These are phyloP conservation scores for Phaethon lepturus DNA, from an alignment of 2,113 vertebrate species.

Conservation along the genomic window DNA sequence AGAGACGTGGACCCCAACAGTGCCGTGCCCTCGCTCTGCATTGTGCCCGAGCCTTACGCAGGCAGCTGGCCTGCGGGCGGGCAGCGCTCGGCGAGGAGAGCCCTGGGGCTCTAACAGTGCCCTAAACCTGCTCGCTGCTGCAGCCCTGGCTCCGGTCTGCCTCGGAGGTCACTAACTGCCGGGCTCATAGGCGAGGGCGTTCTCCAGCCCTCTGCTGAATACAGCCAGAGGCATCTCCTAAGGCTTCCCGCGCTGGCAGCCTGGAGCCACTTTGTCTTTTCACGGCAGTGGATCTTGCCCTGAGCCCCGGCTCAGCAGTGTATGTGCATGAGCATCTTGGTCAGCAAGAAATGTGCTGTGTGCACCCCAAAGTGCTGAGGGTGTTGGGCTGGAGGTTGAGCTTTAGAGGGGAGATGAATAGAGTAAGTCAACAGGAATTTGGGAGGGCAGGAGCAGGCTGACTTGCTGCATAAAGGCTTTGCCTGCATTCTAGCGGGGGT, in stretches of 20 bases:
- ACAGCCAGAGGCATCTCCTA: not conserved
- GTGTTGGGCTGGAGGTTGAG: not conserved
- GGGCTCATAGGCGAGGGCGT: fast-evolving
- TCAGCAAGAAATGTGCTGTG: not conserved
- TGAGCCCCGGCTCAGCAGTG: not conserved
- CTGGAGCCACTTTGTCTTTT: not conserved
- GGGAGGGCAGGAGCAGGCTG: not conserved
- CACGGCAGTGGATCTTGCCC: fast-evolving
- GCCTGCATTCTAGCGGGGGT: not conserved
- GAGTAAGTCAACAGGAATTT: not conserved
- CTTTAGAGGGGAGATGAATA: not conserved
- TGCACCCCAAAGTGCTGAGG: not conserved
- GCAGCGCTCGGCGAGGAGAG: not conserved
- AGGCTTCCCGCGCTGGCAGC: not conserved
- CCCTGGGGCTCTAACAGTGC: not conserved
- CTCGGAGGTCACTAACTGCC: not conserved
- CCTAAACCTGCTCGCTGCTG: not conserved
- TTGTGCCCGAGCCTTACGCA: fast-evolving
- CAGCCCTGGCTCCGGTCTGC: not conserved
- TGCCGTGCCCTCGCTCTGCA: not conserved
- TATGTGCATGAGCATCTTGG: fast-evolving
- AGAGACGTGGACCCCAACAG: not conserved
- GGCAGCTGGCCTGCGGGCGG: not conserved
- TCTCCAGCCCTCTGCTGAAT: not conserved
- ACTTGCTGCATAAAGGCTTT: not conserved